Base-by-base conservation (phyloP, 92 coral and sea anemone genomes). In the Phenganax subtilis region DNA sequence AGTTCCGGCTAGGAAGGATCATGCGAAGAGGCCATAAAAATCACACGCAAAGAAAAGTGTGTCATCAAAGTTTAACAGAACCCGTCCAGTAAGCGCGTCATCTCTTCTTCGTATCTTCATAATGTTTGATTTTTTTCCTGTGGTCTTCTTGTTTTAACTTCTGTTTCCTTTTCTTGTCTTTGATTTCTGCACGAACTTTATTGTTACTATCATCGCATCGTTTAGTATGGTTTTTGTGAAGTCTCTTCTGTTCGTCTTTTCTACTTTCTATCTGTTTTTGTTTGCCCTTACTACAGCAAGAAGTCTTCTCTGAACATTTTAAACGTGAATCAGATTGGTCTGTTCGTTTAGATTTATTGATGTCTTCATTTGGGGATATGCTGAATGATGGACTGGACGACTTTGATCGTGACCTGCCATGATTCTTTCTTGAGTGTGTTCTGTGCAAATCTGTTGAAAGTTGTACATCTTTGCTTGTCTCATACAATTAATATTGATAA, bases 371-470 rank as follows among this genome's bases (percentile, higher is more conserved):
- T 68, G 3, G 5, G 14, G 54, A 68, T 7, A 53, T 12, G 73
- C 15, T 68, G 52, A 8, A 37, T 4, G 70, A 64, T 64, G 70
- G 30, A 44, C 70, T 64, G 17, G 70, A 12, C 0, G 70, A 64
- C 8, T 11, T 37, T 37, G 11, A 64, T 9, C 0, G 47, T 37
- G 17, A 1, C 47, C 11, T 37, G 52, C 7, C 54, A 37, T 30
- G n/a, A 16, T 68, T 68, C 47, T 16, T 68, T 17, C 47, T 30
- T 68, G 73, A 37, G 47, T 68, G 73, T 28, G 31, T 68, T 68
- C 54, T 68, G 47, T 37, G 47, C 47, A 37, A 37, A 2, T 37
- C 47, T 37, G 47, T 37, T 37, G 47, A 37, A 37, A 1, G 47
- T 37, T 37, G 47, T 37, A 37, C 5, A 37, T 1, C 47, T 37